Conservation (phyloP, 2,888 invertebrate species). For the Ophion ventricosus region DNA sequence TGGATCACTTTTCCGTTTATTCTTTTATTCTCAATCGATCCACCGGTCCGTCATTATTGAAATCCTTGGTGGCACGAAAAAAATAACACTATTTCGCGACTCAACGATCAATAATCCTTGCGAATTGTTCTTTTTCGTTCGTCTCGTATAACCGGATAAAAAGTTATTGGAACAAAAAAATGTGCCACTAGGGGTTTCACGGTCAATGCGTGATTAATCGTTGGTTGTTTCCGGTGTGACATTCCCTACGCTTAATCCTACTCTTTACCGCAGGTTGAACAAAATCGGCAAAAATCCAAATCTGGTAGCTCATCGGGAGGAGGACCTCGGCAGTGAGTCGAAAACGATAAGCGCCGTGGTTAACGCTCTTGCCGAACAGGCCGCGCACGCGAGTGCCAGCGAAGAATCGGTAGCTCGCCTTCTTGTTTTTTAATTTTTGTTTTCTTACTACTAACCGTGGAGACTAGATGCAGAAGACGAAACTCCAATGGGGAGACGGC, state of each 20-base stretch:
- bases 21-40: constrained; percentile 72
- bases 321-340: constrained; percentile 88
- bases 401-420: constrained; percentile 87
- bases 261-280: constrained; percentile 88
- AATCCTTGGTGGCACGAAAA: constrained; percentile 69
- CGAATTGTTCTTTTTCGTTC: constrained; percentile 7
- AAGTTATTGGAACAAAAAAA: not conserved
- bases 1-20: constrained; percentile 48
- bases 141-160: constrained; percentile 4
- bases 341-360: constrained; percentile 97
- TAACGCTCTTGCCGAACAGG: constrained; percentile 95
- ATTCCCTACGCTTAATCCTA: constrained; percentile 83
- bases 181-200: constrained; percentile 65
- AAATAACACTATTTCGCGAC: not conserved
- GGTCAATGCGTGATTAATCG: constrained; percentile 79
- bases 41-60: constrained; percentile 77
- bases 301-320: constrained; percentile 91
- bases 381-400: constrained; percentile 92
- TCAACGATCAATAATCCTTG: not conserved
- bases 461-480: too few relatives aligned
- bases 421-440: not conserved
- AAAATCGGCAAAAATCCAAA: constrained; percentile 99
- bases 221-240: constrained; percentile 79
- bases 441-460: not conserved
- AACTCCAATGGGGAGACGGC: too few relatives aligned